These are phyloP conservation scores for Fukomys damarensis DNA, from an alignment of 2,113 vertebrate genomes.

Conservation along the genomic window DNA sequence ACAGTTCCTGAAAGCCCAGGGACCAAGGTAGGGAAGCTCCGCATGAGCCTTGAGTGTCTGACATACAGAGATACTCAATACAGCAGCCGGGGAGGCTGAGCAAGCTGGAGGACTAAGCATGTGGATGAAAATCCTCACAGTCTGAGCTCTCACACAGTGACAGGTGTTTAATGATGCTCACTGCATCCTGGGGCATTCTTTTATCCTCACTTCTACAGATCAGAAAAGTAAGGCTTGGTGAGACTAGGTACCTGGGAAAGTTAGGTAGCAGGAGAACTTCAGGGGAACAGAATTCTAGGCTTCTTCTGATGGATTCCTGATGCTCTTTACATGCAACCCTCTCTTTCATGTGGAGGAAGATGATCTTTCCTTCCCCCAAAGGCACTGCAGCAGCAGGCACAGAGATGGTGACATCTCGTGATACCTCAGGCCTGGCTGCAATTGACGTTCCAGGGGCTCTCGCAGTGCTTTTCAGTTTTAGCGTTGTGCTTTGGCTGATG, in stretches of 20 bases:
- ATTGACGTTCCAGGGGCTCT: fast-evolving
- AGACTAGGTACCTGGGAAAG: fast-evolving
- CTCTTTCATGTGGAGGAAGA: background rate
- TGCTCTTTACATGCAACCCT: fast-evolving
- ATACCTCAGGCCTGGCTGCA: background rate
- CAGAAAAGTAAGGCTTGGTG: background rate
- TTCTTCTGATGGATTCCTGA: background rate
- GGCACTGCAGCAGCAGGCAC: fast-evolving
- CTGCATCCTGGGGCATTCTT: background rate
- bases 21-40: background rate
- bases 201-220: background rate
- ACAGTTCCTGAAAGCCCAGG: background rate
- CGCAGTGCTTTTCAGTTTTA: fast-evolving
- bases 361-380: fast-evolving
- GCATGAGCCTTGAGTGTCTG: background rate
- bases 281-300: background rate
- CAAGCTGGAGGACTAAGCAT: too few relatives aligned
- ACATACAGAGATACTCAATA: fast-evolving
- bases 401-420: fast-evolving
- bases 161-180: background rate
- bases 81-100: too few relatives aligned
- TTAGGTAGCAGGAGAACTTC: background rate
- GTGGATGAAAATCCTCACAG: too few relatives aligned
- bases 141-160: background rate
- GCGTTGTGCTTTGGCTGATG: background rate